Evolutionary conservation across 1,140 invertebrate genomes (phyloP).

Genomic region (Nephila pilipes): DNA sequence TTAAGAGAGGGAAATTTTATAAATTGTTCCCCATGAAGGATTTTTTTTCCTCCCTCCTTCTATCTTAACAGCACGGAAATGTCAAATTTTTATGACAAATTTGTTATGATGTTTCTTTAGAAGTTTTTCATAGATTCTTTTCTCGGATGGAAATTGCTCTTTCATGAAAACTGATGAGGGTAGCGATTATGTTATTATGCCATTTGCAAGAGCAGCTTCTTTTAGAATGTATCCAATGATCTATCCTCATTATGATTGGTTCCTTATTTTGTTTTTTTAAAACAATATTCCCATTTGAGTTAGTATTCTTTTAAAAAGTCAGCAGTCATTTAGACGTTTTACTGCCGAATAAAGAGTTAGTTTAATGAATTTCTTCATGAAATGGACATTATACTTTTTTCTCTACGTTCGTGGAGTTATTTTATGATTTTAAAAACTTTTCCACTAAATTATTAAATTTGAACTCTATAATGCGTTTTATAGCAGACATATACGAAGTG

Average conservation of each 20-base stretch:
- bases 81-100: conserved; percentile 62
- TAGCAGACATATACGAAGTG: too few relatives aligned
- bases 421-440: background rate
- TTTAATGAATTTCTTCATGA: conserved; percentile 1
- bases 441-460: background rate
- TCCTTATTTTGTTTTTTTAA: background rate
- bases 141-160: conserved; percentile 47
- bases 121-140: conserved; percentile 19
- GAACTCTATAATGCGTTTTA: too few relatives aligned
- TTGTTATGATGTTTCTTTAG: conserved; percentile 55
- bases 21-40: conserved; percentile 38
- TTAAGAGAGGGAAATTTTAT: conserved; percentile 64
- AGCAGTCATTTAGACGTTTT: background rate
- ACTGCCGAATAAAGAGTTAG: background rate
- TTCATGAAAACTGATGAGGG: conserved; percentile 66
- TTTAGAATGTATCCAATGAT: background rate
- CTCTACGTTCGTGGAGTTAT: background rate
- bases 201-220: conserved; percentile 21
- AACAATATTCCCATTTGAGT: background rate
- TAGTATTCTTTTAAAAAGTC: background rate
- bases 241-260: conserved; percentile 31
- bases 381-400: background rate
- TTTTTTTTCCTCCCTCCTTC: conserved; percentile 7
- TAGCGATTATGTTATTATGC: conserved; percentile 57
- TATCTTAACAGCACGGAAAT: background rate